Evolutionary conservation across 2,888 invertebrate genomes (phyloP).

Genomic region (Drosophila tripunctata): DNA sequence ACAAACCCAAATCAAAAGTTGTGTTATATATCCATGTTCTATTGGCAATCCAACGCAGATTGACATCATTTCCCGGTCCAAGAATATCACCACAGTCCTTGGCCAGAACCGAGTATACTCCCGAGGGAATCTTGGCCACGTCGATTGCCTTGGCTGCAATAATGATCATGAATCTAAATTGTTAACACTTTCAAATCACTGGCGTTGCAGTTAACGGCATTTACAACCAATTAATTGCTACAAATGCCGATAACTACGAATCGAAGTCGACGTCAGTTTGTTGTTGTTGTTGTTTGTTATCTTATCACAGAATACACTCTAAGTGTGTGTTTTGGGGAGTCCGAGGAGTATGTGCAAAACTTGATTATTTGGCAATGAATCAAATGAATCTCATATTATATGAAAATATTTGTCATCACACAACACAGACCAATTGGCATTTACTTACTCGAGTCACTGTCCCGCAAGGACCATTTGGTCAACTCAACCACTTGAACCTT

Average conservation of each 20-base stretch:
- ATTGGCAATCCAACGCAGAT: slow-evolving; percentile 92
- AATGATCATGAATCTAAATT: not conserved
- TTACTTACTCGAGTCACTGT: slow-evolving; percentile 74
- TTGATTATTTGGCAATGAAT: slow-evolving; percentile 39
- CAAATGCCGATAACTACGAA: slow-evolving; percentile 29
- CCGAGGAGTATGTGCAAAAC: slow-evolving; percentile 29
- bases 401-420: slow-evolving; percentile 1
- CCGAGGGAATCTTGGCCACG: slow-evolving; percentile 76
- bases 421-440: not conserved
- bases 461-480: slow-evolving; percentile 72
- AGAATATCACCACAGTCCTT: slow-evolving; percentile 82
- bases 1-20: slow-evolving; percentile 87
- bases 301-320: slow-evolving; percentile 50
- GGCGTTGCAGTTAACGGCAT: slow-evolving; percentile 31
- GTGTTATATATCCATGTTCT: slow-evolving; percentile 91
- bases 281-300: slow-evolving; percentile 27
- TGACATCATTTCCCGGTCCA: slow-evolving; percentile 90
- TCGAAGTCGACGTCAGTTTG: slow-evolving; percentile 36
- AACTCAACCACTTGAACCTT: slow-evolving; percentile 69
- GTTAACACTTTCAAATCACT: slow-evolving; percentile 43
- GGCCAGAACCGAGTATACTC: slow-evolving; percentile 79
- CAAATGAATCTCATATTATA: slow-evolving; percentile 28
- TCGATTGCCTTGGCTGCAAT: slow-evolving; percentile 62
- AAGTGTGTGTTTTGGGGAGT: slow-evolving; percentile 22
- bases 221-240: slow-evolving; percentile 61